Percentiles rank a stretch among this genome's conserved stretches.
These are phyloP conservation scores for Argopecten irradians DNA, from an alignment of 1,140 invertebrate genomes.

Conservation along the genomic window DNA sequence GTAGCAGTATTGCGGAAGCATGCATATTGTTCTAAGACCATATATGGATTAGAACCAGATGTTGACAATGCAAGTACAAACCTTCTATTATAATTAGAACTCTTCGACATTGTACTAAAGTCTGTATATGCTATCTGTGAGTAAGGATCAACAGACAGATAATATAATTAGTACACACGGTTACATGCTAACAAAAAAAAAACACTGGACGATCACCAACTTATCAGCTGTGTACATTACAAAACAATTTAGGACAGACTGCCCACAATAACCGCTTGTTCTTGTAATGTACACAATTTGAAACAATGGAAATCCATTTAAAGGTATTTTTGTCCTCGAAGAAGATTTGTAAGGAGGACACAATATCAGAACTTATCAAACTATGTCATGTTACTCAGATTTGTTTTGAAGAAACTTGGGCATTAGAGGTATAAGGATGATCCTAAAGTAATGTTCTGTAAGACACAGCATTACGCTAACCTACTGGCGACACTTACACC, in stretches of 20 bases:
- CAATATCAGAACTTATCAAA: neutral
- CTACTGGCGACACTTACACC: neutral
- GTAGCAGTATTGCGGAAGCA: neutral
- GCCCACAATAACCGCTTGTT: neutral
- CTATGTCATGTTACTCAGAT: neutral
- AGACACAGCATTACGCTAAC: neutral
- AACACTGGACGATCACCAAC: neutral
- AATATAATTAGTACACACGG: neutral
- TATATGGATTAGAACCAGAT: neutral
- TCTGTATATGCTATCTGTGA: neutral
- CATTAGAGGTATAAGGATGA: neutral
- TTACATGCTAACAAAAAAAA: neutral
- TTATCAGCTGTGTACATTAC: neutral
- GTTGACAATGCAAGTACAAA: neutral
- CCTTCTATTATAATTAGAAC: neutral
- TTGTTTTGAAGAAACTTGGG: neutral
- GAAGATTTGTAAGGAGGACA: neutral
- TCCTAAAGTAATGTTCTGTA: neutral
- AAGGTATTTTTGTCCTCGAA: neutral
- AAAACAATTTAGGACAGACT: neutral
- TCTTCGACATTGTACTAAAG: neutral
- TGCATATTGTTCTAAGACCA: neutral
- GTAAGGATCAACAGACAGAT: neutral
- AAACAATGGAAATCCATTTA: neutral
- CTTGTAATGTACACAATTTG: neutral